Conservation (phyloP, 2,888 invertebrate genomes). For the Clistopyga incitator region DNA sequence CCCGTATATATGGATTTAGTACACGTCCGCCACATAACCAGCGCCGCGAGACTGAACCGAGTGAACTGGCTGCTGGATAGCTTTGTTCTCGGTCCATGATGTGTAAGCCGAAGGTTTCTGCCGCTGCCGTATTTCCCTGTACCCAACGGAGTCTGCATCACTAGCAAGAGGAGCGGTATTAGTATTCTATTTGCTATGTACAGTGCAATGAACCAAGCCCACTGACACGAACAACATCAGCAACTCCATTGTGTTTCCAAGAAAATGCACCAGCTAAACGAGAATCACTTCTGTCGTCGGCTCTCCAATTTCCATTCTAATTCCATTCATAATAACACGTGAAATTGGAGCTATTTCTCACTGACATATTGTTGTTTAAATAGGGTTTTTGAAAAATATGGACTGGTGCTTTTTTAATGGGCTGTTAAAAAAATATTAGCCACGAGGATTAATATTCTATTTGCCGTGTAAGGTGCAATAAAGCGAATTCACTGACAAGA, state of each 20-base stretch:
- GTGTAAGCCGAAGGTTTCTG: constrained; percentile 50
- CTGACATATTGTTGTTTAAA: too few relatives aligned
- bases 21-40: constrained; percentile 9
- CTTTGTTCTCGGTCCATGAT: constrained; percentile 60
- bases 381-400: too few relatives aligned
- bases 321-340: not conserved
- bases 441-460: too few relatives aligned
- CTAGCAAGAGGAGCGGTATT: not conserved
- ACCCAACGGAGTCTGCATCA: constrained; percentile 21
- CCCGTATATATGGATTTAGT: constrained; percentile 35
- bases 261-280: not conserved
- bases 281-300: not conserved
- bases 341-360: too few relatives aligned
- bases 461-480: too few relatives aligned
- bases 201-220: not conserved
- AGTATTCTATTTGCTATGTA: constrained; percentile 3
- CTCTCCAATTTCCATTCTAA: not conserved
- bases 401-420: too few relatives aligned
- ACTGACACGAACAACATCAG: not conserved
- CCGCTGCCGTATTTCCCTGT: constrained; percentile 39
- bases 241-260: not conserved
- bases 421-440: too few relatives aligned
- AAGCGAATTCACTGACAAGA: too few relatives aligned
- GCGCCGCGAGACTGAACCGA: constrained; percentile 26
- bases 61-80: constrained; percentile 12